Percentiles rank a stretch among this genome's conserved stretches.
These are phyloP conservation scores for Pogonocherus hispidulus DNA, from an alignment of 2,888 invertebrate species.

Conservation along the genomic window DNA sequence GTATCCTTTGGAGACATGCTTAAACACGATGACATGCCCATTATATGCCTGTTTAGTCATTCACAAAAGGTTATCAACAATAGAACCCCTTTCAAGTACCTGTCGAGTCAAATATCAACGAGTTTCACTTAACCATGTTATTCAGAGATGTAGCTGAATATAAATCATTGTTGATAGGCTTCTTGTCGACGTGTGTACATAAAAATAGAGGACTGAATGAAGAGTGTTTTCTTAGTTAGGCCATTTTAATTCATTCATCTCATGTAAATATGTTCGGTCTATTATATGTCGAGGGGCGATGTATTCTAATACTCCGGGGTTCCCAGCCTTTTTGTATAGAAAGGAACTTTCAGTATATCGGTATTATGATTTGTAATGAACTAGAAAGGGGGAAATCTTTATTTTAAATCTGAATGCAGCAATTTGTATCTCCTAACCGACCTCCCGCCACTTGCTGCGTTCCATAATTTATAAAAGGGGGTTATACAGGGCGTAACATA, in stretches of 20 bases:
- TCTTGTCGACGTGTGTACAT: conserved; percentile 38
- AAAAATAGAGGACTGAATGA: conserved; percentile 31
- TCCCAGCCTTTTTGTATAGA: too few species aligned
- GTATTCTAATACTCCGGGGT: too few species aligned
- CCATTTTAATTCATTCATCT: conserved; percentile 8
- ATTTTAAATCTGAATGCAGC: too few species aligned
- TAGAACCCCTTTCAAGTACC: conserved; percentile 44
- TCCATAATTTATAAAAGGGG: too few species aligned
- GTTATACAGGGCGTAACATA: too few species aligned
- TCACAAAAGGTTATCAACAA: conserved; percentile 43
- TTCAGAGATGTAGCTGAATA: conserved; percentile 39
- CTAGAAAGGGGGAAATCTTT: too few species aligned
- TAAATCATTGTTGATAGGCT: conserved; percentile 38
- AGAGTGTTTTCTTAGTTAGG: conserved; percentile 31
- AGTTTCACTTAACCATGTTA: conserved; percentile 39
- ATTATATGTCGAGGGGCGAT: not conserved
- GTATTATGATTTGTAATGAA: too few species aligned
- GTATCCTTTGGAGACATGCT: conserved; percentile 30
- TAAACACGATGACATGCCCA: conserved; percentile 21
- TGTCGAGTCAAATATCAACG: conserved; percentile 38
- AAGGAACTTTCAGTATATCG: too few species aligned
- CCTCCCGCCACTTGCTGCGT: too few species aligned
- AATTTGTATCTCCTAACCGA: too few species aligned
- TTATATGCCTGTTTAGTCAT: conserved; percentile 38
- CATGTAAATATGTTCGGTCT: not conserved